Evolutionary conservation across 2,113 vertebrate genomes (phyloP), one percentile per base, ranked within the genome.

Genomic region (Triplophysa rosa): DNA sequence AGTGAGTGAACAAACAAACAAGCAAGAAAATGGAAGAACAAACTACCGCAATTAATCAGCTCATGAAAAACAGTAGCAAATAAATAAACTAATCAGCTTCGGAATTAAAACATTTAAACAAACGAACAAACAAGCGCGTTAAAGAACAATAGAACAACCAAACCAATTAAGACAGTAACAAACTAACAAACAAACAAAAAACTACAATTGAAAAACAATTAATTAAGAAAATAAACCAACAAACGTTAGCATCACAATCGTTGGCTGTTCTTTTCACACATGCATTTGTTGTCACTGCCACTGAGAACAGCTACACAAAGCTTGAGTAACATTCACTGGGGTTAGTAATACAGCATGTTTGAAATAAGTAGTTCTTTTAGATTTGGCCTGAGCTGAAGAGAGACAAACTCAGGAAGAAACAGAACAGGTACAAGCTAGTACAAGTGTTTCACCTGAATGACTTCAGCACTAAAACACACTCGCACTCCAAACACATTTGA

Each of bases 401-500:
- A n/a, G 8, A 21, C 54, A 58, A 21, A 54, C 2, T 33, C 49
- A 54, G 17, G 12, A 70, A 6, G 17, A n/a, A 70, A 70, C 16
- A 33, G 12, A 16, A 56, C 1, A 33, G 26, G 26, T 70, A 33
- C 45, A 69, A 14, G 37, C 40, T 56, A 17, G 58, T 19, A 45
- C 23, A 62, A 45, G 33, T 42, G 37, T 14, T 65, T 65, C 62
- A 26, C 13, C 62, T 16, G 26, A 65, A 13, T 65, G 71, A 75
- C 59, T 47, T 9, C 17, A 63, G 26, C 74, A 66, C 74, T 66
- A 63, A 59, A 47, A 54, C 67, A 64, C 67, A 54, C 77, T 12
- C 80, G 86, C 88, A 85, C 86, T 80, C 9, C 29, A 5, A 73
- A 85, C 90, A 87, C 87, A 86, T 78, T 26, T 80, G 16, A 49